Evolutionary conservation across 1,140 invertebrate species (phyloP).

Genomic region (Cydia amplana): DNA sequence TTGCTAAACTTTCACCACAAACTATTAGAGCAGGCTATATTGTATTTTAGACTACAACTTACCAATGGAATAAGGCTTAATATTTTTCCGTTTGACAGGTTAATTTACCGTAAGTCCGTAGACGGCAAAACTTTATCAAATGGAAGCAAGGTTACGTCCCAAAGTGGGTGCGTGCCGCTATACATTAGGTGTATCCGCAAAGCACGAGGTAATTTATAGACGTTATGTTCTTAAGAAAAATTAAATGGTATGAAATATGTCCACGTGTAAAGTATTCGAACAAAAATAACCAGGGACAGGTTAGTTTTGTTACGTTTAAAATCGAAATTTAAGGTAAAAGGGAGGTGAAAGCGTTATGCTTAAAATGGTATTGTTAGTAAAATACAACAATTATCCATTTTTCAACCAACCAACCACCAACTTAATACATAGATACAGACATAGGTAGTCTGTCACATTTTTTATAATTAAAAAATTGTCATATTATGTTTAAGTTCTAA

Average conservation of each 20-base stretch:
- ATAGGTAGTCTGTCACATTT: too few relatives aligned
- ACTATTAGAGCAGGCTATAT: neutral
- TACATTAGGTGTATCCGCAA: neutral
- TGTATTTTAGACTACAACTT: conserved; percentile 5
- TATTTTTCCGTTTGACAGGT: conserved; percentile 10
- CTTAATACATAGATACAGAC: too few relatives aligned
- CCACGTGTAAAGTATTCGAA: neutral
- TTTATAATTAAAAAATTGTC: too few relatives aligned
- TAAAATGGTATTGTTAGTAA: too few relatives aligned
- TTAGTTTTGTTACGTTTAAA: neutral
- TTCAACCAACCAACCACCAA: too few relatives aligned
- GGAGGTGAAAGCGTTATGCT: too few relatives aligned
- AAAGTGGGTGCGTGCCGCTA: neutral
- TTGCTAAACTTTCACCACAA: neutral
- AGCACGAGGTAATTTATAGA: conserved; percentile 22
- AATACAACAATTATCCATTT: too few relatives aligned
- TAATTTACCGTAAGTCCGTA: conserved; percentile 18
- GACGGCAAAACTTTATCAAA: neutral
- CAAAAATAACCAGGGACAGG: too few relatives aligned
- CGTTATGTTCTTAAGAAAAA: conserved; percentile 20
- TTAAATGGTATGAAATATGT: conserved; percentile 1
- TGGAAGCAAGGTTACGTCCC: conserved; percentile 1
- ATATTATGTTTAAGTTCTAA: too few relatives aligned
- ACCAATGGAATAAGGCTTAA: conserved; percentile 13
- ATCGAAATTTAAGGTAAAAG: too few relatives aligned